Conservation (phyloP, 2,113 vertebrate genomes). For the Erythrolamprus reginae region DNA sequence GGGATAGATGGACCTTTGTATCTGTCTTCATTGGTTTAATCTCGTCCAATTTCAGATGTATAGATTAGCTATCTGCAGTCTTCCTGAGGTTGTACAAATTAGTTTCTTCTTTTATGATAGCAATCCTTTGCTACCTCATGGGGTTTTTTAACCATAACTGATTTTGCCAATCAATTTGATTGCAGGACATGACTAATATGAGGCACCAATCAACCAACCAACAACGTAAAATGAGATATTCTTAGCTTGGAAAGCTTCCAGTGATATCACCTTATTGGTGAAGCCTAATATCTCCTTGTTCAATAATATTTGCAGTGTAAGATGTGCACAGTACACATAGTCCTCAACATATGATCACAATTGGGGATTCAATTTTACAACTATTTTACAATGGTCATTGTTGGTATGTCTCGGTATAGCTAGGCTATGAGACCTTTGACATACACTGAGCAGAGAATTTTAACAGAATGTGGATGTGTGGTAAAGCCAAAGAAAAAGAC, state of each 20-base stretch:
- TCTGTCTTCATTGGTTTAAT: background rate
- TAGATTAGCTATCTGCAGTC: background rate
- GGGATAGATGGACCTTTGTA: background rate
- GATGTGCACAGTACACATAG: background rate
- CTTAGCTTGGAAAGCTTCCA: background rate
- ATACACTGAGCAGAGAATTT: too few relatives aligned
- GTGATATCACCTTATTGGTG: background rate
- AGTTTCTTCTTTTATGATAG: background rate
- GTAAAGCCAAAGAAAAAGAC: too few relatives aligned
- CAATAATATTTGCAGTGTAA: background rate
- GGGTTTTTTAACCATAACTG: background rate
- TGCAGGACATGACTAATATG: background rate
- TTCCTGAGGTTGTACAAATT: background rate
- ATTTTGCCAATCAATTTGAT: background rate
- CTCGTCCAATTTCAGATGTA: background rate
- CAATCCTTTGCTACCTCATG: background rate
- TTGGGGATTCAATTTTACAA: too few relatives aligned
- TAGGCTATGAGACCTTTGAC: too few relatives aligned
- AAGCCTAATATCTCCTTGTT: background rate
- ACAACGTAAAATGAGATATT: background rate
- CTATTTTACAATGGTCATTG: too few relatives aligned
- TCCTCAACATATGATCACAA: too few relatives aligned
- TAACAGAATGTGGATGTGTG: too few relatives aligned
- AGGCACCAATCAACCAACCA: too few relatives aligned
- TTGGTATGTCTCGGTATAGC: too few relatives aligned